Conservation (phyloP, 2,113 vertebrate species). For the Lethenteron reissneri region DNA sequence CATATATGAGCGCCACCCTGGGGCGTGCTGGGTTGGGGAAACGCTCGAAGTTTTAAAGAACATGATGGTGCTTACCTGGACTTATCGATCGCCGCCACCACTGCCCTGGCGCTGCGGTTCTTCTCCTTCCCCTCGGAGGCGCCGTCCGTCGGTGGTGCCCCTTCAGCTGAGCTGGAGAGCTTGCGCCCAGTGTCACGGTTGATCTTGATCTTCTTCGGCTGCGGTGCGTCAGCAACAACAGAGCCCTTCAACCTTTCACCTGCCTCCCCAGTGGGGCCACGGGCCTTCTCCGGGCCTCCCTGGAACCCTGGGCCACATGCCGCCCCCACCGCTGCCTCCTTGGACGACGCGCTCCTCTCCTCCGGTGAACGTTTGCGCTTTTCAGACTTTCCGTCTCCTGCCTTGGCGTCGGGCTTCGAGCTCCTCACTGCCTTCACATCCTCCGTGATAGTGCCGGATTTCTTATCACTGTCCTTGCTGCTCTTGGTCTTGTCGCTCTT, state of each 20-base stretch:
- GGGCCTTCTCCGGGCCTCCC: too few species aligned
- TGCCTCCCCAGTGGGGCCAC: constrained; percentile 17
- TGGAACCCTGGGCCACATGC: too few species aligned
- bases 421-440: constrained; percentile 32
- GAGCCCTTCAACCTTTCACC: constrained; percentile 19
- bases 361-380: constrained; percentile 27
- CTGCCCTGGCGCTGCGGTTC: constrained; percentile 23
- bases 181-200: constrained; percentile 60
- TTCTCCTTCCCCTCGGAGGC: constrained; percentile 12
- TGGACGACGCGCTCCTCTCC: constrained; percentile 25
- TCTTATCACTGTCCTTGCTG: constrained; percentile 29
- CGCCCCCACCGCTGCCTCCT: neutral
- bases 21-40: too few species aligned
- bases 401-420: constrained; percentile 38
- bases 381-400: constrained; percentile 29
- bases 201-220: constrained; percentile 71
- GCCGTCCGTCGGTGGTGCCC: too few species aligned
- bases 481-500: constrained; percentile 29
- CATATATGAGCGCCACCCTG: too few species aligned
- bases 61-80: constrained; percentile 24
- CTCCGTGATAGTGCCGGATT: constrained; percentile 25
- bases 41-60: too few species aligned
- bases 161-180: constrained; percentile 25
- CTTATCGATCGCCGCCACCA: constrained; percentile 31
- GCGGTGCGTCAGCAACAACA: constrained; percentile 20